Evolutionary conservation across 2,797 vertebrate species (phyloP).

Genomic region (Poecilia gillii): DNA sequence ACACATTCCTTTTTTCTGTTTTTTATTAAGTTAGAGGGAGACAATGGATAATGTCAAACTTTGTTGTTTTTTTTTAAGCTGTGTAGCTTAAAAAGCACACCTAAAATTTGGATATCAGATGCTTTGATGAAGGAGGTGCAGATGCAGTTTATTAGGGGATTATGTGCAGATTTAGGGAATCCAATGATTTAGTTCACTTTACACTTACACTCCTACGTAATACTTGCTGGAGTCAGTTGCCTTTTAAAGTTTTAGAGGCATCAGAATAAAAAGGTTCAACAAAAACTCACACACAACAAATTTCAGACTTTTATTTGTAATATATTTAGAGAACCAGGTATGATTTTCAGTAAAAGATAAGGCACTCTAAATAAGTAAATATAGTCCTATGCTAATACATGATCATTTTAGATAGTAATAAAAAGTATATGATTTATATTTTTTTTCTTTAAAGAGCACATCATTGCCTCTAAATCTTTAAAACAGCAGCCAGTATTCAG

Average conservation of each 20-base stretch:
- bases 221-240: not conserved
- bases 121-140: not conserved
- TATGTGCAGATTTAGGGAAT: not conserved
- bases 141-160: not conserved
- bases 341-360: not conserved
- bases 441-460: constrained; percentile 14
- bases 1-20: constrained; percentile 38
- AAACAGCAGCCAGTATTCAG: constrained; percentile 21
- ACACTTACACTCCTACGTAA: not conserved
- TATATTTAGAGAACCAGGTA: not conserved
- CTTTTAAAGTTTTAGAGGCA: not conserved
- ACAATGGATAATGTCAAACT: constrained; percentile 11
- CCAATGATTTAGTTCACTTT: not conserved
- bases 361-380: not conserved
- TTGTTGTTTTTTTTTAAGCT: not conserved
- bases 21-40: constrained; percentile 18
- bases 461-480: constrained; percentile 14
- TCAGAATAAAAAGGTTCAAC: not conserved
- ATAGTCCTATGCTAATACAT: not conserved
- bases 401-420: not conserved
- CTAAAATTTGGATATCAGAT: not conserved
- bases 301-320: not conserved
- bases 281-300: not conserved
- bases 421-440: constrained; percentile 5
- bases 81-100: not conserved